Evolutionary conservation across 2,797 vertebrate genomes (phyloP), one percentile per base, ranked within the genome.

Genomic region (Hylomyscus alleni): DNA sequence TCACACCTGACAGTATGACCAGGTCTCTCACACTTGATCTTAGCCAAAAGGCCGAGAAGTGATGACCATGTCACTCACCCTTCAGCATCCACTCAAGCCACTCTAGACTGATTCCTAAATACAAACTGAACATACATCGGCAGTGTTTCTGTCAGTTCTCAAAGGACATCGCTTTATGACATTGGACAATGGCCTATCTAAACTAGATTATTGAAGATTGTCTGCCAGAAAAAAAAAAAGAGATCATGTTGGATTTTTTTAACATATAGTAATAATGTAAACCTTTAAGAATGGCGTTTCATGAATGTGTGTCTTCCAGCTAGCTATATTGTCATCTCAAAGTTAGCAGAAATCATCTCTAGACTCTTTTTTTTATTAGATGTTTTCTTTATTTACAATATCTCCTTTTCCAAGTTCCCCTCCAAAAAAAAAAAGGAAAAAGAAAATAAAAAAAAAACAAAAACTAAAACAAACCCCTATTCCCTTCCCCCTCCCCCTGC

Each of bases 251-350:
- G 54, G 47, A 22, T 56, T n/a, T 73, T 54, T 11, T 56, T 62
- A 13, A 87, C n/a, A 73, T 56, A 40, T 1, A 56, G n/a, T 56
- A 86, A 14, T 40, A 19, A 73, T 72, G 17, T 19, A 73, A 73
- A 73, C n/a, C n/a, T 56, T 40, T 13, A 40, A 82, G 88, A 88
- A 72, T 24, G 20, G 95, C 89, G 34, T 47, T 93, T 78, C 50
- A 20, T n/a, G 22, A 37, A 22, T 62, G 22, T 78, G 31, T 62
- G 15, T 20, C 62, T 94, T 83, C 56, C 47, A 85, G 75, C 3
- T 54, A 60, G 75, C 3, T 54, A 60, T 54, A 90, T 5, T 69
- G 13, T 19, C 73, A 24, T 15, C 11, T 83, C 86, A 62, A 56
- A 72, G 12, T 75, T 26, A 92, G 47, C 6, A 92, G 80, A 78